Percentiles rank a stretch among this genome's conserved stretches.
Evolutionary conservation across 2,797 vertebrate species (phyloP).

Genomic region (Falco peregrinus): DNA sequence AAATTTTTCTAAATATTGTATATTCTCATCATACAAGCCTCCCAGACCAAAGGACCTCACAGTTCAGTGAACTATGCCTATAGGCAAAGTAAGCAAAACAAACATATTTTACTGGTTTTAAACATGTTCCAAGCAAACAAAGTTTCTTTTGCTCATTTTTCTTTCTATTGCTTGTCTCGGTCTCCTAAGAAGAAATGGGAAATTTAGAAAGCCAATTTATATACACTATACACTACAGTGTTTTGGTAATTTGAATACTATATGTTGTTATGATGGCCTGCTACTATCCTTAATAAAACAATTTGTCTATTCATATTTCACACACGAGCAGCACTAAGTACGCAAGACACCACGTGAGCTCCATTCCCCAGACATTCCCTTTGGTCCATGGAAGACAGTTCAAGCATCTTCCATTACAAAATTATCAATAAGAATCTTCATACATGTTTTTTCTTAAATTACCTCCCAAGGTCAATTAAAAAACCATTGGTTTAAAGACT

Average conservation of each 20-base stretch:
- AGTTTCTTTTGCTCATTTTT: not conserved
- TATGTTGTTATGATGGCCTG: not conserved
- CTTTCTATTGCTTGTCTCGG: rapidly evolving
- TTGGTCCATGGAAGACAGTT: not conserved
- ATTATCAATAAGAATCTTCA: not conserved
- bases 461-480: not conserved
- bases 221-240: not conserved
- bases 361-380: not conserved
- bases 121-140: not conserved
- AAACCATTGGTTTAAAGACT: not conserved
- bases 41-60: not conserved
- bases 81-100: not conserved
- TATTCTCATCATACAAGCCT: not conserved
- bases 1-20: not conserved
- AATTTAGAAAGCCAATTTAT: not conserved
- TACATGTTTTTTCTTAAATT: not conserved
- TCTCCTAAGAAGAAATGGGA: not conserved
- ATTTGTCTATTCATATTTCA: not conserved
- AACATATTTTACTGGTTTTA: not conserved
- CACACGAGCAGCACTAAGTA: not conserved
- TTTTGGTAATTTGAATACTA: not conserved
- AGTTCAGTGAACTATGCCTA: not conserved
- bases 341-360: not conserved
- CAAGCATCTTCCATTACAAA: not conserved
- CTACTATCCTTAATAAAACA: not conserved